These are phyloP conservation scores for Philhelius pedissequus DNA, from an alignment of 2,888 invertebrate species.

Conservation along the genomic window DNA sequence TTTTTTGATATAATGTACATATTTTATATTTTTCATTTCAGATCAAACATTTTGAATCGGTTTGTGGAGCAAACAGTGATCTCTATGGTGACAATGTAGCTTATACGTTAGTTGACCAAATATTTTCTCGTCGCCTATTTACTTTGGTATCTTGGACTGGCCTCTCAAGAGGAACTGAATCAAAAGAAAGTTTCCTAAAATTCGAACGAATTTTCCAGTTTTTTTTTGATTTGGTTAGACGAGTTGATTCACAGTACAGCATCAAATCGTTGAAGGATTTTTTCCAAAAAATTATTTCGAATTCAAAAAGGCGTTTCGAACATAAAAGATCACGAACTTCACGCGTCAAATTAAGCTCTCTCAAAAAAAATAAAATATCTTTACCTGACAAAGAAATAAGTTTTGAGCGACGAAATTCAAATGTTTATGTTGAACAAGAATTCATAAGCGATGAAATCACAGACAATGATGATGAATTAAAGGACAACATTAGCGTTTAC, in stretches of 20 bases:
- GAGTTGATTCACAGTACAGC: not conserved
- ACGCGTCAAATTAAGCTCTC: not conserved
- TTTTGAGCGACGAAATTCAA: not conserved
- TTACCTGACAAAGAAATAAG: not conserved
- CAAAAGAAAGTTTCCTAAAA: not conserved
- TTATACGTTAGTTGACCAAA: not conserved
- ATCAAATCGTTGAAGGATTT: constrained; percentile 8
- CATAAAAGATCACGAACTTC: not conserved
- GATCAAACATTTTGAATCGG: not conserved
- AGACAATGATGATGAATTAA: not conserved
- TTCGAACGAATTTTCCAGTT: constrained; percentile 9
- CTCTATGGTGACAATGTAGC: constrained; percentile 7
- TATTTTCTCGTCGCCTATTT: not conserved
- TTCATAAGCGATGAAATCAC: not conserved
- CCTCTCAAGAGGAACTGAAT: not conserved
- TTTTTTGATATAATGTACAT: not conserved
- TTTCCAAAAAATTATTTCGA: constrained; percentile 4
- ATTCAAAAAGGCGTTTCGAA: constrained; percentile 3
- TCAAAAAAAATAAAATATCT: not conserved
- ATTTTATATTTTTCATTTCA: not conserved
- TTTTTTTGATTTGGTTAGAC: constrained; percentile 1
- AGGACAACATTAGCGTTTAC: not conserved
- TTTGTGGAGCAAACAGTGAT: not conserved
- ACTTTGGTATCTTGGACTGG: constrained; percentile 13
- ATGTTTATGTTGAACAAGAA: not conserved